Evolutionary conservation across 2,888 invertebrate species (phyloP).

Genomic region (Hipparchia semele): DNA sequence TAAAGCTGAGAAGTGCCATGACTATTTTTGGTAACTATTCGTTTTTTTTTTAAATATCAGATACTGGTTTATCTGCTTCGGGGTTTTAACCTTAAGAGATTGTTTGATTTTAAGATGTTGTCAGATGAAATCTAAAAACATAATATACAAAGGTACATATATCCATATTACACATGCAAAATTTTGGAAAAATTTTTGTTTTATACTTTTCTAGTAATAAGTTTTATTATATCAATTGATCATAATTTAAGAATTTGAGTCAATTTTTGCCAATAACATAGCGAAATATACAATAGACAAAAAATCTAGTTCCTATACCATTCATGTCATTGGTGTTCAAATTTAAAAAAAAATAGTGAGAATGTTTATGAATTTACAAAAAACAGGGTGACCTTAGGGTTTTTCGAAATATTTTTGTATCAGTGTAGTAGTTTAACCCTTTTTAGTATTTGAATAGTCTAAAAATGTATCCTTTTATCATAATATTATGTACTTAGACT

Average conservation of each 20-base stretch:
- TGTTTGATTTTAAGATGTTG: background rate
- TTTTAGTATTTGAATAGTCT: constrained; percentile 4
- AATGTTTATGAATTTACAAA: constrained; percentile 21
- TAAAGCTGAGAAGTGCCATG: background rate
- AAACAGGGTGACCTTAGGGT: constrained; percentile 12
- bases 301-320: constrained; percentile 21
- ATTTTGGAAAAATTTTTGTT: background rate
- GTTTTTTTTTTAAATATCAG: background rate
- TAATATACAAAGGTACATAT: background rate
- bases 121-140: background rate
- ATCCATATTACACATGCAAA: background rate
- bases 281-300: constrained; percentile 23
- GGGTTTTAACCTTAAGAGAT: background rate
- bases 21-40: background rate
- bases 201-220: background rate
- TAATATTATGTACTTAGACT: constrained; percentile 8
- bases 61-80: background rate
- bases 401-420: constrained; percentile 12
- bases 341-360: constrained; percentile 1
- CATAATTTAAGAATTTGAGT: background rate
- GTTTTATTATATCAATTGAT: background rate
- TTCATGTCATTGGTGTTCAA: constrained; percentile 9
- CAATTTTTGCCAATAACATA: constrained; percentile 6
- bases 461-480: constrained; percentile 3
- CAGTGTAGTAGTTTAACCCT: background rate